Base-by-base conservation (phyloP, 1,140 invertebrate genomes). In the Drosophila paulistorum region DNA sequence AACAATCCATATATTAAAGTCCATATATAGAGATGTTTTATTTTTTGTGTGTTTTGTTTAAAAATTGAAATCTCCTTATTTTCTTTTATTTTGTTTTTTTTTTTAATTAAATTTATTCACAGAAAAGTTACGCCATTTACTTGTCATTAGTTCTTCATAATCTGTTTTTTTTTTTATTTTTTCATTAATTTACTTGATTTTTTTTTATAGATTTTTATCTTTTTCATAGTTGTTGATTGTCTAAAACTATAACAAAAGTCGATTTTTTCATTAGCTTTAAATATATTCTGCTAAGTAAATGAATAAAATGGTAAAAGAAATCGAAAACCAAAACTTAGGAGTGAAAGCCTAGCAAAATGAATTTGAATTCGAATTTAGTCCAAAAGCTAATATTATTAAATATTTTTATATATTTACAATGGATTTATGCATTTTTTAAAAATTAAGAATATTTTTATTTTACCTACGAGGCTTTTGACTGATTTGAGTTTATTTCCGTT, bases 71-170 rank as follows among this genome's bases (percentile, higher is more conserved):
- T 76, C 67, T 70, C 69, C 68, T 77, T 79, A 67, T 54, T 35
- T 86, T 65, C 68, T 42, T 41, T 41, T 30, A 64, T 81, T 65
- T 74, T 41, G 30, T 51, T 79, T 64, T 68, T 58, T 57, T 77
- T 51, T 81, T 77, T 77, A 79, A 62, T 80, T 83, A 30, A 57
- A 72, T 87, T 76, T 89, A 89, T 89, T 89, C 84, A 89, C 84
- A 89, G 84, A 89, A 89, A 90, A 79, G 84, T 89, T 89, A 81
- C 84, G 69, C 84, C 84, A 89, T 89, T 89, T 89, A 89, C 84
- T 89, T 89, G 85, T 89, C 85, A 84, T 83, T 83, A 65, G 70
- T 71, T 74, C 69, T 79, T 76, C 65, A 65, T 71, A 64, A 71
- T 72, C n/a, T 63, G 11, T 62, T 70, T 74, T 71, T 70, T 57